phyloP scores from a whole-genome alignment of 2,888 invertebrate species.

The Cheilosia variabilis region DNA sequence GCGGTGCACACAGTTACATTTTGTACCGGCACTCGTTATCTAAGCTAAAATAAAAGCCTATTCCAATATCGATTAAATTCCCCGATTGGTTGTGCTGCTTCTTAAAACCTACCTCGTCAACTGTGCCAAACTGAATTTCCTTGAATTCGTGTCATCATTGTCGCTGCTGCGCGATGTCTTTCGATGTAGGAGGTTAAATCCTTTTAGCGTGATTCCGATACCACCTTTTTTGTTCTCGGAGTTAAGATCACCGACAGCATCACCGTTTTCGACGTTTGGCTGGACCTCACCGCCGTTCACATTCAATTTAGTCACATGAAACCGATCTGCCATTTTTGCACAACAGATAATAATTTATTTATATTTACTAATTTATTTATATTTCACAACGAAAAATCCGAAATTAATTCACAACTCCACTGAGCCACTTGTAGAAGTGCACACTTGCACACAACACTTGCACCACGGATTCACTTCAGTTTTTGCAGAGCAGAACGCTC shows the following conservation, averaged over 20 bases:
- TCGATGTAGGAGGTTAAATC: slow-evolving; percentile 78
- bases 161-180: slow-evolving; percentile 77
- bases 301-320: slow-evolving; percentile 80
- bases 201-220: slow-evolving; percentile 48
- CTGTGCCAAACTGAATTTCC: slow-evolving; percentile 83
- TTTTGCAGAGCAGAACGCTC: slow-evolving; percentile 26
- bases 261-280: slow-evolving; percentile 37
- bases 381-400: background rate
- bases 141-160: slow-evolving; percentile 76
- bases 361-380: too few species aligned
- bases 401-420: background rate
- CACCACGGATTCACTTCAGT: slow-evolving; percentile 36
- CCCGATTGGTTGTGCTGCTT: background rate
- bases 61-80: too few species aligned
- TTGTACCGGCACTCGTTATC: too few species aligned
- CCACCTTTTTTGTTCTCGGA: slow-evolving; percentile 39
- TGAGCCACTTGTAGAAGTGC: background rate
- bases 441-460: slow-evolving; percentile 14
- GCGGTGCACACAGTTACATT: too few species aligned
- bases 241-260: slow-evolving; percentile 51
- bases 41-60: too few species aligned
- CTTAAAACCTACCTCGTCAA: slow-evolving; percentile 81
- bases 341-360: background rate
- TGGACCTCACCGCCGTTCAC: slow-evolving; percentile 68
- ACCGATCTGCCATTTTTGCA: slow-evolving; percentile 79